Base-by-base conservation (phyloP, 2,888 invertebrate species). In the Abscondita cerata region DNA sequence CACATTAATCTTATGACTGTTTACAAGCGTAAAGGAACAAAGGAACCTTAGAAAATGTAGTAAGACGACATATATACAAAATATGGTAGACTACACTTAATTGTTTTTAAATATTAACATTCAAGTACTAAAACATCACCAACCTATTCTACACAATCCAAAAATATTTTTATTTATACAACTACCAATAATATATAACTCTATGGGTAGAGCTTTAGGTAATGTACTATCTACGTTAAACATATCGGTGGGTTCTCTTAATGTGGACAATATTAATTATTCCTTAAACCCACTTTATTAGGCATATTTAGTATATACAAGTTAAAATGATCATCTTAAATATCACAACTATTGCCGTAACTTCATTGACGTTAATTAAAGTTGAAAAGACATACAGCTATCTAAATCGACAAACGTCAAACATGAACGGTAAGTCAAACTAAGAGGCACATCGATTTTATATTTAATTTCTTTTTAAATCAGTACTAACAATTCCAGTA, bases 111-210 rank as follows among this genome's bases (percentile, higher is more conserved):
- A 62, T 44, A 36, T 50, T 74, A 75, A 74, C 73, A 75, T 70
- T 70, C 73, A 73, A 74, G 70, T 55, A 73, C 73, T 72, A 67
- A 59, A 70, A 67, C 67, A 70, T 63, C 70, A 72, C 72, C 74
- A 72, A 68, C 70, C 74, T 75, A 74, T 64, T 72, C 77, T 78
- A 80, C 63, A 76, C 76, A 77, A 78, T 80, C 79, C 79, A 79
- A 80, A 80, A 80, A 80, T 80, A 79, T 79, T 77, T 73, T 69
- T 67, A 71, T 75, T 75, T 76, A 74, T 75, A 77, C 76, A 76
- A 76, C 74, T 76, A 78, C 75, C 76, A 74, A 72, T 70, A 70
- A 73, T 72, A 72, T 69, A 73, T n/a, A 44, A 73, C 75, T 75
- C 72, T 67, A 57, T 51, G 52, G 64, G 72, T 74, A 75, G 75